phyloP scores from a whole-genome alignment of 2,888 invertebrate genomes.

The Chorisops tibialis region DNA sequence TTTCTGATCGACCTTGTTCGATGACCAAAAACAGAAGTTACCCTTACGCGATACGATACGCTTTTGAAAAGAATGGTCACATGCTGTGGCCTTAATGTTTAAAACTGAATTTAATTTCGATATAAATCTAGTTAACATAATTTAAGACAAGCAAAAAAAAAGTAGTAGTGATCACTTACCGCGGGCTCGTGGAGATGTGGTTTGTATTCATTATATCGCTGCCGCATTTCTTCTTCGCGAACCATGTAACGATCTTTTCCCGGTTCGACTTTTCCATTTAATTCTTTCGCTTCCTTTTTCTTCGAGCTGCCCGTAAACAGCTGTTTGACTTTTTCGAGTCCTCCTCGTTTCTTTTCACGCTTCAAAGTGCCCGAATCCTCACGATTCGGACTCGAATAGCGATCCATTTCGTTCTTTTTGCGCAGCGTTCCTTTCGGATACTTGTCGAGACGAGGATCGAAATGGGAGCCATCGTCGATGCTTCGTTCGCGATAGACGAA shows the following conservation, averaged over 20 bases:
- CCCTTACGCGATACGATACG: conserved; percentile 1
- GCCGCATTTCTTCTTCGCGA: conserved; percentile 56
- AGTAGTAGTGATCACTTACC: conserved; percentile 40
- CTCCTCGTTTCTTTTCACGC: conserved; percentile 63
- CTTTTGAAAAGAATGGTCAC: background rate
- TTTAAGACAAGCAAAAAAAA: too few species aligned
- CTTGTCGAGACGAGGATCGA: conserved; percentile 63
- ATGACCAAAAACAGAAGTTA: conserved; percentile 3
- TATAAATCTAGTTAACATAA: too few species aligned
- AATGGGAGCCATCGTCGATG: conserved; percentile 66
- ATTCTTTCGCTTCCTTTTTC: conserved; percentile 65
- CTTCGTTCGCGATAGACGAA: conserved; percentile 58
- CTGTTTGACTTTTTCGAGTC: conserved; percentile 74
- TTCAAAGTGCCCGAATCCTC: conserved; percentile 43
- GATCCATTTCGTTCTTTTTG: conserved; percentile 40
- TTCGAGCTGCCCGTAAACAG: conserved; percentile 68
- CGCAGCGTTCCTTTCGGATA: conserved; percentile 53
- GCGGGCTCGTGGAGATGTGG: conserved; percentile 51
- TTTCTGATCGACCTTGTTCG: background rate
- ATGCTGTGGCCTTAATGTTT: conserved; percentile 10
- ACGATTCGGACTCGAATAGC: conserved; percentile 37
- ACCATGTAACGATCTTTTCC: conserved; percentile 52
- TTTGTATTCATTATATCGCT: conserved; percentile 60
- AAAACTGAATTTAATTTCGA: conserved; percentile 4
- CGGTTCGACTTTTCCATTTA: conserved; percentile 49